phyloP scores from a whole-genome alignment of 2,113 vertebrate species.

The Galeopterus variegatus region DNA sequence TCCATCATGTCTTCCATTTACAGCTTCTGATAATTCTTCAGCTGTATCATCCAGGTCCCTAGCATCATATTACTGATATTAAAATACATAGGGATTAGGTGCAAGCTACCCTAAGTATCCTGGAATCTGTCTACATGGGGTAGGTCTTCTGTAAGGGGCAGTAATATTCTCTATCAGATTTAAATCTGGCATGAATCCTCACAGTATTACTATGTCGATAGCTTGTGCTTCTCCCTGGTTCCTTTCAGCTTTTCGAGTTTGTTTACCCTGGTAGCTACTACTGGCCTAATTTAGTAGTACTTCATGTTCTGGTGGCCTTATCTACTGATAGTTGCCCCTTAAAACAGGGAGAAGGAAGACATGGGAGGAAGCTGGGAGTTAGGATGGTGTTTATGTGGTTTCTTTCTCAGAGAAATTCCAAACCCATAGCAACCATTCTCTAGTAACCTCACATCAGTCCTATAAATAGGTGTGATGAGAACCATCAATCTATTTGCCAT shows the following conservation, averaged over 20 bases:
- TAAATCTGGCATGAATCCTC: constrained; percentile 52
- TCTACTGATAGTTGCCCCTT: background rate
- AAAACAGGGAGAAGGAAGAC: constrained; percentile 48
- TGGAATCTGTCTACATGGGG: constrained; percentile 63
- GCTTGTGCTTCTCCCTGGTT: background rate
- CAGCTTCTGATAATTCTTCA: constrained; percentile 73
- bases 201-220: background rate
- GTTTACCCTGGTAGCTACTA: constrained; percentile 55
- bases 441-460: constrained; percentile 74
- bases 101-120: constrained; percentile 42
- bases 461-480: constrained; percentile 71
- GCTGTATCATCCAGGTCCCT: constrained; percentile 19
- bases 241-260: constrained; percentile 49
- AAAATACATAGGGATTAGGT: constrained; percentile 76
- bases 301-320: constrained; percentile 39
- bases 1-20: constrained; percentile 66
- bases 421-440: constrained; percentile 66
- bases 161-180: constrained; percentile 71
- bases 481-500: constrained; percentile 36
- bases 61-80: constrained; percentile 60
- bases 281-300: constrained; percentile 61
- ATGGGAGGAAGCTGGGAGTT: background rate
- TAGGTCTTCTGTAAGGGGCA: constrained; percentile 13
- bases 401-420: constrained; percentile 73
- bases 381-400: constrained; percentile 66